Evolutionary conservation across 2,888 invertebrate genomes (phyloP).

Genomic region (Petrolisthes cinctipes): DNA sequence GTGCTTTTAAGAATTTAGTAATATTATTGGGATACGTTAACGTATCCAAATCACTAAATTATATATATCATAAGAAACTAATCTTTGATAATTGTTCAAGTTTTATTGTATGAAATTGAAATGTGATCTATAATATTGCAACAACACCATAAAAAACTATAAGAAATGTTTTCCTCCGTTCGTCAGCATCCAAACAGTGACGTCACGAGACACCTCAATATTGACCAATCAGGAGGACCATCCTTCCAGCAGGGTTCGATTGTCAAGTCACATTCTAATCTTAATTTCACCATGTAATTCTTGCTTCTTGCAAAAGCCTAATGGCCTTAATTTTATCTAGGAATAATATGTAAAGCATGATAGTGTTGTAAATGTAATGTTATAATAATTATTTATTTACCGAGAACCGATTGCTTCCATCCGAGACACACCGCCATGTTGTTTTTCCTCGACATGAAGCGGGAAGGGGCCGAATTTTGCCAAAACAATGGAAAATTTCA

Average conservation of each 20-base stretch:
- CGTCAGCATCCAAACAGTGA: background rate
- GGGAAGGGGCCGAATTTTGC: constrained; percentile 46
- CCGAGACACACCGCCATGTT: constrained; percentile 35
- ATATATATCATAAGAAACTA: no score
- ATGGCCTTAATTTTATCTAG: no score
- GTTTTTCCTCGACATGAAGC: constrained; percentile 59
- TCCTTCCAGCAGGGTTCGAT: background rate
- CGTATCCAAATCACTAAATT: no score
- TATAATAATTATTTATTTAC: constrained; percentile 37
- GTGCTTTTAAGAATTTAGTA: no score
- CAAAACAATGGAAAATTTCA: constrained; percentile 46
- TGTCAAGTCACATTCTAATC: constrained; percentile 13
- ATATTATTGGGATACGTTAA: no score
- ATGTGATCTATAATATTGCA: no score
- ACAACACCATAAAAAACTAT: background rate
- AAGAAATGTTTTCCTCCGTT: background rate
- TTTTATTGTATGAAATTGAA: no score
- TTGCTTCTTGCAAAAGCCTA: no score
- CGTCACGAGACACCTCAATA: constrained; percentile 7
- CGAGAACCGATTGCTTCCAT: background rate
- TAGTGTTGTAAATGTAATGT: no score
- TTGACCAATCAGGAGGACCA: constrained; percentile 23
- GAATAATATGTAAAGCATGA: no score
- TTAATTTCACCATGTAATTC: background rate
- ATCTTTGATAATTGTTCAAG: no score